Evolutionary conservation across 1,140 invertebrate genomes (phyloP).

Genomic region (Metaphire vulgaris): DNA sequence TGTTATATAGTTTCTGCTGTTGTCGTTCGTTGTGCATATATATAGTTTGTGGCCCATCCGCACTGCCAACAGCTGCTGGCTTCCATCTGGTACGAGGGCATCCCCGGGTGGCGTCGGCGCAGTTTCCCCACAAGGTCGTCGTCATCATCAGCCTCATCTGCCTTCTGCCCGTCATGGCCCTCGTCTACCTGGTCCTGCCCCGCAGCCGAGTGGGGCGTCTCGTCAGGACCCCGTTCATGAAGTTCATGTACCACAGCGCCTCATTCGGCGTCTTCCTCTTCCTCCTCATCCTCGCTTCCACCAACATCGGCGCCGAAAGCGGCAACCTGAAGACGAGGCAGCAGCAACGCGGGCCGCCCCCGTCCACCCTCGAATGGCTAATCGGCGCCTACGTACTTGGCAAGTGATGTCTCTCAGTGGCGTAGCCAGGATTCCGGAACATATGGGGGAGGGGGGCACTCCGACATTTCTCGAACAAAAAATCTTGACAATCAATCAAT

Average conservation of each 20-base stretch:
- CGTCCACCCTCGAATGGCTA: conserved; percentile 81
- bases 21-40: too few species aligned
- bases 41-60: conserved; percentile 85
- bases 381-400: conserved; percentile 76
- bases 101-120: conserved; percentile 91
- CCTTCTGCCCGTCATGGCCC: conserved; percentile 85
- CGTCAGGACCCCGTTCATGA: conserved; percentile 95
- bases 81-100: conserved; percentile 95
- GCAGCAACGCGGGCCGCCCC: conserved; percentile 70
- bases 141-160: conserved; percentile 87
- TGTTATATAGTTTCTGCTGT: too few species aligned
- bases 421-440: too few species aligned
- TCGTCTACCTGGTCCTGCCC: conserved; percentile 86
- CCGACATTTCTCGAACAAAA: too few species aligned
- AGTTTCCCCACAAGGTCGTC: conserved; percentile 76
- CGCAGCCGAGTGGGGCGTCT: conserved; percentile 81
- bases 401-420: too few species aligned
- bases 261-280: conserved; percentile 96
- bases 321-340: conserved; percentile 42
- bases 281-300: conserved; percentile 82
- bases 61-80: conserved; percentile 96
- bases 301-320: conserved; percentile 42
- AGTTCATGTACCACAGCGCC: conserved; percentile 96
- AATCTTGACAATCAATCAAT: too few species aligned
- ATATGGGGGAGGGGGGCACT: too few species aligned